Percentiles rank a stretch among this genome's conserved stretches.
Conservation (phyloP, 2,113 vertebrate genomes). For the Syngnathus scovelli region DNA sequence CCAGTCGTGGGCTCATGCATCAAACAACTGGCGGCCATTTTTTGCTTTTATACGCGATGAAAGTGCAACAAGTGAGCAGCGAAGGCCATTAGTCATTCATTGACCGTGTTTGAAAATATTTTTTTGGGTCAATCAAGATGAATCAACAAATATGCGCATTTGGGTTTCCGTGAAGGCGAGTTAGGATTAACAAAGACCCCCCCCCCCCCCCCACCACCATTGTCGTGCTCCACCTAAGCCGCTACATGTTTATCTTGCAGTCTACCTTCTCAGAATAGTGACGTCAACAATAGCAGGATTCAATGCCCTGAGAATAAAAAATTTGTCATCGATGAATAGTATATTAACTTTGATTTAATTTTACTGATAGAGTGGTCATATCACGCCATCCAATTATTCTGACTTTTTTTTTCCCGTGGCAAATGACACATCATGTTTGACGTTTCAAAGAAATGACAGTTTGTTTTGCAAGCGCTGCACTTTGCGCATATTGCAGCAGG, state of each 20-base stretch:
- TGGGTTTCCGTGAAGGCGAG: neutral
- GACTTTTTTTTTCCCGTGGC: conserved; percentile 21
- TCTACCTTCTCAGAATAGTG: conserved; percentile 14
- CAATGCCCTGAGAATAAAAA: neutral
- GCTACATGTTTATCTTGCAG: conserved; percentile 33
- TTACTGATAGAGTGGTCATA: neutral
- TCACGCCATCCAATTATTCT: conserved; percentile 23
- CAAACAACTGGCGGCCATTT: conserved; percentile 26
- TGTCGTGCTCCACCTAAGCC: conserved; percentile 30
- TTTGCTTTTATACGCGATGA: conserved; percentile 13
- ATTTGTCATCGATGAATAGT: neutral
- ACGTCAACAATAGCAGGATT: neutral
- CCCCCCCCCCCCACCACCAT: neutral
- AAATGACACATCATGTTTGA: conserved; percentile 20
- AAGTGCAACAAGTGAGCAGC: conserved; percentile 25
- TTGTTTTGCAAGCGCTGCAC: conserved; percentile 29
- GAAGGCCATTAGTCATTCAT: conserved; percentile 10
- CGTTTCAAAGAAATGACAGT: conserved; percentile 35
- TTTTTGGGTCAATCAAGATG: neutral
- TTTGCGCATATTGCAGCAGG: conserved; percentile 15
- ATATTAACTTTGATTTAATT: neutral
- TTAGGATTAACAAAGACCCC: conserved; percentile 33
- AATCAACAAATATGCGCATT: neutral
- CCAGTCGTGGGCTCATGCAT: conserved; percentile 29
- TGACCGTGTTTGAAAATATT: conserved; percentile 26